These are phyloP conservation scores for Chloropsis cyanopogon DNA, from an alignment of 2,113 vertebrate genomes.

Conservation along the genomic window DNA sequence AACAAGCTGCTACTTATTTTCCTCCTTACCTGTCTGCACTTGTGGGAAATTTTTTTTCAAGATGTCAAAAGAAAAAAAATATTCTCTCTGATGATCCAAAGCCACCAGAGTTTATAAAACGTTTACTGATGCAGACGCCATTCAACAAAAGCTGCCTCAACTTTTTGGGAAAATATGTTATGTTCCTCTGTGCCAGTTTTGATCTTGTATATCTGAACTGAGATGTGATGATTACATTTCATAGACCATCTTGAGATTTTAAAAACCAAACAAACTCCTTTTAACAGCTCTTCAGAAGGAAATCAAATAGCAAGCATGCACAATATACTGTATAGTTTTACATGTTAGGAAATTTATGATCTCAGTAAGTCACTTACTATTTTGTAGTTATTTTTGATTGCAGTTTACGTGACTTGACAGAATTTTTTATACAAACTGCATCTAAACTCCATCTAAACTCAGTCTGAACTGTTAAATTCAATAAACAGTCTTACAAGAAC, in stretches of 20 bases:
- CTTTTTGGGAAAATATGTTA: conserved; percentile 35
- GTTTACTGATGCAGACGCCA: conserved; percentile 32
- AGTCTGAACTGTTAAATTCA: conserved; percentile 64
- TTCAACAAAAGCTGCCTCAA: conserved; percentile 78
- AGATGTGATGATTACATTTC: conserved; percentile 41
- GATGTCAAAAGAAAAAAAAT: conserved; percentile 18
- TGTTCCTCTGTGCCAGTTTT: conserved; percentile 56
- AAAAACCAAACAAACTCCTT: conserved; percentile 51
- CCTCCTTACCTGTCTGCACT: neutral
- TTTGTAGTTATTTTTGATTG: conserved; percentile 70
- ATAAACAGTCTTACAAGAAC: conserved; percentile 76
- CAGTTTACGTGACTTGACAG: conserved; percentile 63
- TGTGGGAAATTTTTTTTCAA: conserved; percentile 33
- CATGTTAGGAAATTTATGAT: conserved; percentile 48
- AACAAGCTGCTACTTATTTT: conserved; percentile 28
- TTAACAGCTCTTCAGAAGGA: conserved; percentile 42
- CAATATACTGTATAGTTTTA: conserved; percentile 64
- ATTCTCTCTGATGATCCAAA: conserved; percentile 32
- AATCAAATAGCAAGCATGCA: conserved; percentile 67
- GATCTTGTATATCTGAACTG: conserved; percentile 36
- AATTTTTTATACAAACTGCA: conserved; percentile 66
- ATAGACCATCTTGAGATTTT: conserved; percentile 56
- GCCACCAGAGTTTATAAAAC: conserved; percentile 31
- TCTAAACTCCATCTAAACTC: conserved; percentile 45
- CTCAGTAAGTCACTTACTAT: conserved; percentile 66